Evolutionary conservation across 2,888 invertebrate genomes (phyloP).

Genomic region (Nephrocerus scutellatus): DNA sequence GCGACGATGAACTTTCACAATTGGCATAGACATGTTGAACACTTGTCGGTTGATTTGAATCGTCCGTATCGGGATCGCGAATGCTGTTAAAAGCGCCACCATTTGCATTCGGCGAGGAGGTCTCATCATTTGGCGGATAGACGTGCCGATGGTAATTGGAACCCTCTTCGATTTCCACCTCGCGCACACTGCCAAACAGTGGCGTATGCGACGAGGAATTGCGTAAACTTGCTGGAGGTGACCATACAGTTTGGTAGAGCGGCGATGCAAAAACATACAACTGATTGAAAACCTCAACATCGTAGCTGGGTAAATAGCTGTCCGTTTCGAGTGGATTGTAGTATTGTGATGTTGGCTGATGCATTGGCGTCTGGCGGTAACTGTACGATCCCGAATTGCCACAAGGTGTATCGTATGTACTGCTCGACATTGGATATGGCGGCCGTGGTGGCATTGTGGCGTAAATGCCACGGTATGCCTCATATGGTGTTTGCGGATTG

Average conservation of each 20-base stretch:
- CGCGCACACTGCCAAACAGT: slow-evolving; percentile 44
- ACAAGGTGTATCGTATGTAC: slow-evolving; percentile 40
- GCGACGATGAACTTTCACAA: slow-evolving; percentile 44
- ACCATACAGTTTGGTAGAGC: slow-evolving; percentile 47
- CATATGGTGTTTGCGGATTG: slow-evolving; percentile 57
- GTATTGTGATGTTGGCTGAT: slow-evolving; percentile 43
- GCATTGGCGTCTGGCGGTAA: slow-evolving; percentile 47
- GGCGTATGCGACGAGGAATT: slow-evolving; percentile 46
- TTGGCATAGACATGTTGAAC: slow-evolving; percentile 44
- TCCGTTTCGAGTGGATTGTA: slow-evolving; percentile 48
- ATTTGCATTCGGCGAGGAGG: slow-evolving; percentile 44
- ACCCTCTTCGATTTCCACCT: slow-evolving; percentile 40
- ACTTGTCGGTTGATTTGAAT: slow-evolving; percentile 38
- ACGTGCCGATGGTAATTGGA: slow-evolving; percentile 42
- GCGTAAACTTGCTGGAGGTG: slow-evolving; percentile 44
- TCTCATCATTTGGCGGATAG: slow-evolving; percentile 46
- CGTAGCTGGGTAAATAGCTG: slow-evolving; percentile 47
- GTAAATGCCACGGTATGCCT: slow-evolving; percentile 52
- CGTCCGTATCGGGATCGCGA: slow-evolving; percentile 44
- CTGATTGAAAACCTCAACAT: slow-evolving; percentile 44
- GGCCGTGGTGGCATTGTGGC: slow-evolving; percentile 50
- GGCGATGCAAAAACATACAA: slow-evolving; percentile 48
- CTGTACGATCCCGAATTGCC: slow-evolving; percentile 44
- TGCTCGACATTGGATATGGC: slow-evolving; percentile 36
- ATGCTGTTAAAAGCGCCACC: slow-evolving; percentile 45